Evolutionary conservation across 2,888 invertebrate genomes (phyloP).

Genomic region (Xanthia icteritia): DNA sequence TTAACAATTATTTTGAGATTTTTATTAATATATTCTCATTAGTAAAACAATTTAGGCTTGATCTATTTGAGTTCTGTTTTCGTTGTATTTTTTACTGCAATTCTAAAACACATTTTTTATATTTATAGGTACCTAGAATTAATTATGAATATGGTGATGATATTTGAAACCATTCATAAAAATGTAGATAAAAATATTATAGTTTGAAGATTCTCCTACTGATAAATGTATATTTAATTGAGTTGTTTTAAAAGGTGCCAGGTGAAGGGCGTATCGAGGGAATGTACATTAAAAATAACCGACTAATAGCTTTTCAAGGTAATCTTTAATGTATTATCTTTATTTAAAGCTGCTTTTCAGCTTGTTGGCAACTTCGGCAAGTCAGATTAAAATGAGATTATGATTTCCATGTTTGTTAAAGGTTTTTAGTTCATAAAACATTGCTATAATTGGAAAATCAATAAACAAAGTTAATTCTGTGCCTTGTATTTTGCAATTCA

Average conservation of each 20-base stretch:
- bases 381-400: constrained; percentile 1
- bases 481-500: not conserved
- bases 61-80: not conserved
- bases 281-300: constrained; percentile 66
- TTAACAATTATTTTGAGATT: constrained; percentile 2
- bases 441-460: not conserved
- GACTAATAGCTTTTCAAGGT: constrained; percentile 66
- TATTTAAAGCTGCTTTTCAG: constrained; percentile 32
- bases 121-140: constrained; percentile 9
- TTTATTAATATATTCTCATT: not conserved
- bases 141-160: constrained; percentile 12
- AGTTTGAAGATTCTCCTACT: constrained; percentile 11
- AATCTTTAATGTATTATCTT: constrained; percentile 51
- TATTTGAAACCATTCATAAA: constrained; percentile 35
- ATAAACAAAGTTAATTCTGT: not conserved
- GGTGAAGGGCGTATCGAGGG: constrained; percentile 65
- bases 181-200: constrained; percentile 16
- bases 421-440: not conserved
- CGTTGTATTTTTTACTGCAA: not conserved
- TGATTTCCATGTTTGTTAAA: constrained; percentile 6
- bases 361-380: constrained; percentile 24
- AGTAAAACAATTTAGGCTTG: not conserved
- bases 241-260: constrained; percentile 58
- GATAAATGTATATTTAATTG: constrained; percentile 50
- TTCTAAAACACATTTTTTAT: not conserved